A percentile compares a stretch with the other conserved stretches of the same genome.
Conservation (phyloP, 2,797 vertebrate species). For the Melanotaenia nigrans region DNA sequence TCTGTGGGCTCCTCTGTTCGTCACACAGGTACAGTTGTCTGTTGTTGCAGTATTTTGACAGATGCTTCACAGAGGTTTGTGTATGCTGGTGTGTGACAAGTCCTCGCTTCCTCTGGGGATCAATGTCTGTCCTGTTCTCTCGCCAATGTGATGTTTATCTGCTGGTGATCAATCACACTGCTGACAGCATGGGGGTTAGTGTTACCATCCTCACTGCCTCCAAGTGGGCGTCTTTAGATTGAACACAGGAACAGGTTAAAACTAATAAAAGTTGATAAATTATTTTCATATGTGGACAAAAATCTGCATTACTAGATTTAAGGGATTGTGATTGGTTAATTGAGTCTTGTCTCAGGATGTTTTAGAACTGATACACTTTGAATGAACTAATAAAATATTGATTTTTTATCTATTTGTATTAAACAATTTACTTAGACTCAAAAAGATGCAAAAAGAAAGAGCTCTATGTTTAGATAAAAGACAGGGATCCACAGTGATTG, state of each 20-base stretch:
- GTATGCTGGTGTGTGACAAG: constrained; percentile 76
- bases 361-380: neutral
- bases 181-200: constrained; percentile 76
- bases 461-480: constrained; percentile 11
- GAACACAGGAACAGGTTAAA: constrained; percentile 46
- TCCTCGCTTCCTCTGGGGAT: constrained; percentile 79
- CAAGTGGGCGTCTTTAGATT: constrained; percentile 42
- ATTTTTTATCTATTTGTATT: neutral
- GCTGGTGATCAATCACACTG: constrained; percentile 81
- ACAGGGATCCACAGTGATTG: neutral
- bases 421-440: neutral
- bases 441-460: neutral
- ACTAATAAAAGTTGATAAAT: constrained; percentile 33
- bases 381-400: neutral
- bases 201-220: constrained; percentile 67
- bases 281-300: neutral
- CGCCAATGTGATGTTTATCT: constrained; percentile 81
- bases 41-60: constrained; percentile 77
- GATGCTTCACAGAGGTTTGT: constrained; percentile 77
- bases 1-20: constrained; percentile 68
- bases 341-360: neutral
- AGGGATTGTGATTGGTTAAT: neutral
- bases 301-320: constrained; percentile 4
- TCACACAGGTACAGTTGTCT: constrained; percentile 75
- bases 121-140: constrained; percentile 82